Evolutionary conservation across 2,113 vertebrate genomes (phyloP), one percentile per base, ranked within the genome.

Genomic region (Hiodon alosoides): DNA sequence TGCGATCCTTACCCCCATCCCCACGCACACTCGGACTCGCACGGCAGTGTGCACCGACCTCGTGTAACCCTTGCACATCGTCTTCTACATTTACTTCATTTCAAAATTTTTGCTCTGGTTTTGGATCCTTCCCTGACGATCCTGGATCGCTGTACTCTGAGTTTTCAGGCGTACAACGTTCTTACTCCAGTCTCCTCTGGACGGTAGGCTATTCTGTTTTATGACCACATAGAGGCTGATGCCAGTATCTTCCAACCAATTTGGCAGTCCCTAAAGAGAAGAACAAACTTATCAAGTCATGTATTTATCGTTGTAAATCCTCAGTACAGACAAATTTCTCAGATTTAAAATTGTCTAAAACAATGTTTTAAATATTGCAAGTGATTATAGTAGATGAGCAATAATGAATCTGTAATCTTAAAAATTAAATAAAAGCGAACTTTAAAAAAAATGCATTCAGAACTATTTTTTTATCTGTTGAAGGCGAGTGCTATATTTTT

Each of bases 361-460:
- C 85, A 88, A 82, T 94, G 88, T 93, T 95, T 90, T 91, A 90
- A 94, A 91, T 94, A 94, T 95, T 92, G 85, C 86, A 92, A 95
- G 92, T 96, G 93, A 94, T 94, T 92, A 94, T 93, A 89, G 91
- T 98, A 96, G 93, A 96, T 91, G 93, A 98, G 95, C 96, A 98
- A 99, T 98, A 99, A 98, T 90, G 86, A 94, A 89, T 92, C 91
- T 98, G 95, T 97, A 97, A 96, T 94, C 92, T 88, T 88, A 88
- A 93, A 95, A 90, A 86, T 83, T 82, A 79, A 84, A 82, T 51
- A 81, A 84, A 88, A 82, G 85, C 73, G 84, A 77, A 68, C 55
- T 65, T 11, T 52, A 71, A 53, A 68, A 67, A 53, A 70, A 59
- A 70, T 64, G 14, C 9, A 61, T 76, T n/a, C 70, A 11, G 13